A percentile compares a stretch with the other conserved stretches of the same genome.
These are phyloP conservation scores for Pelochelys cantorii DNA, from an alignment of 2,797 vertebrate genomes.

Conservation along the genomic window DNA sequence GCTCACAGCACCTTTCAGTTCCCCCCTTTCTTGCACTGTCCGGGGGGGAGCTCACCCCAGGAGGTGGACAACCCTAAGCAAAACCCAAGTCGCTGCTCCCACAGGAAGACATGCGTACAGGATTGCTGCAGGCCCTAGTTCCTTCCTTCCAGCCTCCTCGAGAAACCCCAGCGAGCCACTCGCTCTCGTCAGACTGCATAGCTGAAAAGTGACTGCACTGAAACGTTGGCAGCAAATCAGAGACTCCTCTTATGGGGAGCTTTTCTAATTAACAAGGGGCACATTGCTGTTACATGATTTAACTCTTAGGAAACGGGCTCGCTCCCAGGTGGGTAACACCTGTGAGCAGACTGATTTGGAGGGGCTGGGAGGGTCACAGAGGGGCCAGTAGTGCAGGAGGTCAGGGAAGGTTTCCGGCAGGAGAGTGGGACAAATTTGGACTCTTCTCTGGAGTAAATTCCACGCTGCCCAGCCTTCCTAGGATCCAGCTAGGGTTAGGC, in stretches of 20 bases:
- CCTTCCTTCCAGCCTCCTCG: neutral
- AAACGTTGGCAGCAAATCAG: neutral
- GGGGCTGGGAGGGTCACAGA: neutral
- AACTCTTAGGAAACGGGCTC: neutral
- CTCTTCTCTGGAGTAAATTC: neutral
- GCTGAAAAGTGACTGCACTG: constrained; percentile 10
- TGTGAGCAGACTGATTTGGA: accelerated
- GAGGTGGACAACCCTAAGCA: neutral
- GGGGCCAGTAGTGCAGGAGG: neutral
- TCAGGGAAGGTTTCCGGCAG: neutral
- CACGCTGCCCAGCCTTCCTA: neutral
- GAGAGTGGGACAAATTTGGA: neutral
- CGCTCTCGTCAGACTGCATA: neutral
- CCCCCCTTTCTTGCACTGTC: neutral
- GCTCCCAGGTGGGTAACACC: neutral
- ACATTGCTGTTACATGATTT: neutral
- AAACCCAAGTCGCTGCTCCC: neutral
- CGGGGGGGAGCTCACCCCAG: neutral
- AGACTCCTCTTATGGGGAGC: neutral
- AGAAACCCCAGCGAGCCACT: neutral
- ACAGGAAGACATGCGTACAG: accelerated
- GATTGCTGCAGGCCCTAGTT: neutral
- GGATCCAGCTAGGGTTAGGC: neutral
- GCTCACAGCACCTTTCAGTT: constrained; percentile 42
- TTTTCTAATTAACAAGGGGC: neutral